Conservation (phyloP, 2,888 invertebrate species). For the Drosophila bunnanda region DNA sequence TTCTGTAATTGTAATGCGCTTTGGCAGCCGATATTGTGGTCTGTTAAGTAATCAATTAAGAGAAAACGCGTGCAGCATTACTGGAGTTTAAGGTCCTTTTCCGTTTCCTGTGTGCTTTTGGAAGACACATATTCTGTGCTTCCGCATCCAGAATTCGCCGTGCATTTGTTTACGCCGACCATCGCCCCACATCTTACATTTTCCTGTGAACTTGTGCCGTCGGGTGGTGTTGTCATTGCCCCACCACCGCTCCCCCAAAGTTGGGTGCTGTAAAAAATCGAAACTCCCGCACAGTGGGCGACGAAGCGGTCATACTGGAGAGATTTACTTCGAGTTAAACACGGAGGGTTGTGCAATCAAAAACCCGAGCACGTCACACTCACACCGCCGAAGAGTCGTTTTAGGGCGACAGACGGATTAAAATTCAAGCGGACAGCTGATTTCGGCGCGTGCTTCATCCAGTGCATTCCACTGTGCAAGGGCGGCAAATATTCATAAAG, state of each 20-base stretch:
- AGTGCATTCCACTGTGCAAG: conserved; percentile 30
- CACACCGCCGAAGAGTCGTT: neutral
- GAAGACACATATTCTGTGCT: neutral
- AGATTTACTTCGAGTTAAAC: conserved; percentile 4
- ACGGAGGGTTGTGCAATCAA: conserved; percentile 12
- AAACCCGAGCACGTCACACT: neutral
- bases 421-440: conserved; percentile 20
- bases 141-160: conserved; percentile 5
- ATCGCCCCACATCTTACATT: conserved; percentile 15
- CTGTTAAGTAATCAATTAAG: conserved; percentile 21
- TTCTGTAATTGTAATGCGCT: conserved; percentile 17
- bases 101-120: neutral
- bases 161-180: conserved; percentile 33
- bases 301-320: neutral
- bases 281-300: conserved; percentile 41
- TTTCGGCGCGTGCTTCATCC: conserved; percentile 4
- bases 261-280: conserved; percentile 39
- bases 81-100: neutral
- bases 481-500: conserved; percentile 19
- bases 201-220: conserved; percentile 33
- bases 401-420: conserved; percentile 10
- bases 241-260: conserved; percentile 17
- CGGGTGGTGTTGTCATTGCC: conserved; percentile 26
- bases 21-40: neutral
- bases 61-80: neutral